These are phyloP conservation scores for Ooceraea biroi DNA, from an alignment of 1,140 invertebrate species.

Conservation along the genomic window DNA sequence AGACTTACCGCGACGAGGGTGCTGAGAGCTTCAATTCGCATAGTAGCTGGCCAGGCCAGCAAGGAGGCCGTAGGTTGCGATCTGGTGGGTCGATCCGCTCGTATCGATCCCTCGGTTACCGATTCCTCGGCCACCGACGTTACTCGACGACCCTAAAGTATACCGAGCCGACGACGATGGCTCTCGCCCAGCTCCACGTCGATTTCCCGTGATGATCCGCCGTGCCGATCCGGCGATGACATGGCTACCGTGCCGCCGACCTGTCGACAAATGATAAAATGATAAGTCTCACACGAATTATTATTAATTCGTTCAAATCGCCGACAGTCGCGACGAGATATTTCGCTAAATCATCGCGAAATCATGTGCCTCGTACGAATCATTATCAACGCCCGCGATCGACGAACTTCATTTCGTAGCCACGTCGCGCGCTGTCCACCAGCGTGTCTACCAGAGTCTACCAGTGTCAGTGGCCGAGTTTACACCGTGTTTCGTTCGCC, in stretches of 20 bases:
- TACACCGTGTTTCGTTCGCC: too few species aligned
- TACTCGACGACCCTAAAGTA: slow-evolving; percentile 59
- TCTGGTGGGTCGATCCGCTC: slow-evolving; percentile 78
- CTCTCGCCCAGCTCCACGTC: slow-evolving; percentile 77
- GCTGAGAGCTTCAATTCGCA: slow-evolving; percentile 86
- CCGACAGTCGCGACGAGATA: slow-evolving; percentile 17
- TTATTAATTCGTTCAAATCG: not conserved
- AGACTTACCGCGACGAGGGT: slow-evolving; percentile 84
- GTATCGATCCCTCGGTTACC: slow-evolving; percentile 76
- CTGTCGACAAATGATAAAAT: slow-evolving; percentile 52
- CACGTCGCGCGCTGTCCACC: not conserved
- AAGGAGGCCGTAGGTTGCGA: slow-evolving; percentile 82
- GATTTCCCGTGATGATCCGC: slow-evolving; percentile 74
- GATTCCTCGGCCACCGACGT: slow-evolving; percentile 46
- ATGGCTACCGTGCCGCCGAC: slow-evolving; percentile 72
- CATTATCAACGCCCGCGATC: not conserved
- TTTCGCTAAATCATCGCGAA: slow-evolving; percentile 28
- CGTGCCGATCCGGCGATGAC: slow-evolving; percentile 74
- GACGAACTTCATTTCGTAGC: slow-evolving; percentile 1
- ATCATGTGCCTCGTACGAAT: not conserved
- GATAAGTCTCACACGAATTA: slow-evolving; percentile 3
- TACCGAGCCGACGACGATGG: slow-evolving; percentile 65
- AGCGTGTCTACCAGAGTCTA: not conserved
- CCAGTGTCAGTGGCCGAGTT: not conserved
- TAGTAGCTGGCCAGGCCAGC: slow-evolving; percentile 87